Evolutionary conservation across 2,888 invertebrate species (phyloP).

Genomic region (Erannis defoliaria): DNA sequence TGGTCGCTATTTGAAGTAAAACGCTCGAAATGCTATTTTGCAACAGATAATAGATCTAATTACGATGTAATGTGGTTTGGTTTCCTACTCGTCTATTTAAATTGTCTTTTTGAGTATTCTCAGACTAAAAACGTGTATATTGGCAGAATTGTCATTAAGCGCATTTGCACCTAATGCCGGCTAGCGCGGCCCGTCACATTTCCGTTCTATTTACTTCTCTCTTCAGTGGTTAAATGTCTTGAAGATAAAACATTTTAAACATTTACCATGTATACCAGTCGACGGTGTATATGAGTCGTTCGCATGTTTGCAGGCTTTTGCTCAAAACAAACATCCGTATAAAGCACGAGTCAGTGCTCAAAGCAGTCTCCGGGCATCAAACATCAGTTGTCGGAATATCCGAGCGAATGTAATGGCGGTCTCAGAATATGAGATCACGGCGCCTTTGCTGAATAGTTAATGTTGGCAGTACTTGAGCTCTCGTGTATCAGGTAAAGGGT

Average conservation of each 20-base stretch:
- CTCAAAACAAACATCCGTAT: conserved; percentile 16
- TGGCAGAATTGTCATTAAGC: too few relatives aligned
- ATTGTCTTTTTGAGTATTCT: too few relatives aligned
- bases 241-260: not conserved
- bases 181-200: too few relatives aligned
- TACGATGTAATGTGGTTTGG: too few relatives aligned
- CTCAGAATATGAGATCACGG: conserved; percentile 38
- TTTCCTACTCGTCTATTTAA: too few relatives aligned
- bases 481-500: not conserved
- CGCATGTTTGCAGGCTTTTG: conserved; percentile 7
- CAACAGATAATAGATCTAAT: too few relatives aligned
- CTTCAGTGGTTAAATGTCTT: not conserved
- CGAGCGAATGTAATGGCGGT: conserved; percentile 31
- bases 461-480: conserved; percentile 18
- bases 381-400: conserved; percentile 35
- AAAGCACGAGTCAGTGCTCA: conserved; percentile 24
- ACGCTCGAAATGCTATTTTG: too few relatives aligned
- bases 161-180: too few relatives aligned
- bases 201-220: too few relatives aligned
- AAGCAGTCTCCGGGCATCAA: conserved; percentile 26
- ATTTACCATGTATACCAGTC: too few relatives aligned
- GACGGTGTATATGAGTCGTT: not conserved
- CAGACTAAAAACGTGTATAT: too few relatives aligned
- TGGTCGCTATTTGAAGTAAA: too few relatives aligned
- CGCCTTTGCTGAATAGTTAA: conserved; percentile 10